These are phyloP conservation scores for Latrodectus elegans DNA, from an alignment of 2,888 invertebrate genomes.

Conservation along the genomic window DNA sequence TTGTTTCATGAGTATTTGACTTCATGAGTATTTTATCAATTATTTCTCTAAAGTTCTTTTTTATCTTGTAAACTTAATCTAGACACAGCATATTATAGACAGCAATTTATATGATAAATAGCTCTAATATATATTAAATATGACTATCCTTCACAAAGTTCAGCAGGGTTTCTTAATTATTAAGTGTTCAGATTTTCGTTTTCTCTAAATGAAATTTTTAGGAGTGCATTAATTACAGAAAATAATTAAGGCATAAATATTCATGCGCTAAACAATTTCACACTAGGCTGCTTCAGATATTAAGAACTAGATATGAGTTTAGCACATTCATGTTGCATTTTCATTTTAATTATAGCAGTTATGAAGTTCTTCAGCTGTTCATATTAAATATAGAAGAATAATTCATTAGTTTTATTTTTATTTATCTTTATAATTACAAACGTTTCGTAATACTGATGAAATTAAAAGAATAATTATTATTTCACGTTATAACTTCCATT, in stretches of 20 bases:
- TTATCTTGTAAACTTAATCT: too few relatives aligned
- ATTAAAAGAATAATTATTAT: too few relatives aligned
- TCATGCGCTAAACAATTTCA: slow-evolving; percentile 54
- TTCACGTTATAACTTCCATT: too few relatives aligned
- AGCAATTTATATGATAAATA: too few relatives aligned
- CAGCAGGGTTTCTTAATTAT: not conserved
- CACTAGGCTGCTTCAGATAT: slow-evolving; percentile 28
- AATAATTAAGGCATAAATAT: slow-evolving; percentile 62
- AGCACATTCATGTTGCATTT: not conserved
- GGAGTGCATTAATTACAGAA: slow-evolving; percentile 55
- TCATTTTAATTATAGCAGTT: not conserved
- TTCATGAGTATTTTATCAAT: too few relatives aligned
- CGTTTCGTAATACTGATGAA: not conserved
- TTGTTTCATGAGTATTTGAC: too few relatives aligned
- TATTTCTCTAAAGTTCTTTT: too few relatives aligned
- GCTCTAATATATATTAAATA: too few relatives aligned
- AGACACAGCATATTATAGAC: too few relatives aligned
- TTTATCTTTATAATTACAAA: not conserved
- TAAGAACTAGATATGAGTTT: not conserved
- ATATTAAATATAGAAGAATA: not conserved
- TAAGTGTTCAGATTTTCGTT: not conserved
- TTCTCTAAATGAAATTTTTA: slow-evolving; percentile 31
- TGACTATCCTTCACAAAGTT: too few relatives aligned
- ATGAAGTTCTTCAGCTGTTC: not conserved
- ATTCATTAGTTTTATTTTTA: not conserved